These are phyloP conservation scores for Anseranas semipalmata DNA, from an alignment of 2,113 vertebrate species.

Conservation along the genomic window DNA sequence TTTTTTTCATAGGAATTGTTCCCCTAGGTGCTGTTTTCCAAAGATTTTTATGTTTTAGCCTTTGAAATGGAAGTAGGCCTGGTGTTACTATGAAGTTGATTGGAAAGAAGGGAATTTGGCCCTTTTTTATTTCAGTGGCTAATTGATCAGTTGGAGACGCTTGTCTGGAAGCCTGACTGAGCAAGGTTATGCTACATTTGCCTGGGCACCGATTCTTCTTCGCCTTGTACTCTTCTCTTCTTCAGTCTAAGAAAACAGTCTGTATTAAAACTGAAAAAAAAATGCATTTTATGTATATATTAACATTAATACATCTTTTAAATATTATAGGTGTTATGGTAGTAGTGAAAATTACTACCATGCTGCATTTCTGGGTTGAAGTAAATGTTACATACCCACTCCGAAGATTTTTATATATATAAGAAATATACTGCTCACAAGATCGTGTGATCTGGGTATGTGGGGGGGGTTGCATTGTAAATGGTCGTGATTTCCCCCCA, in stretches of 20 bases:
- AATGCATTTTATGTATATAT: neutral
- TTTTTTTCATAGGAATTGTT: neutral
- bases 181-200: neutral
- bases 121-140: neutral
- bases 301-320: neutral
- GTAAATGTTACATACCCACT: neutral
- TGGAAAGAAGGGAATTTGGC: neutral
- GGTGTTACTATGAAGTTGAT: neutral
- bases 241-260: neutral
- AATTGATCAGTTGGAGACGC: neutral
- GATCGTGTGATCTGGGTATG: neutral
- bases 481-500: neutral
- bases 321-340: neutral
- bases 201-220: neutral
- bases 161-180: neutral
- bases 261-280: neutral
- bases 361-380: neutral
- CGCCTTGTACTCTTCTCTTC: neutral
- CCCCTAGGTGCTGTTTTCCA: slow-evolving; percentile 2
- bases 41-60: neutral
- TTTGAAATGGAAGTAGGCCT: slow-evolving; percentile 1
- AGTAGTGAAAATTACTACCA: neutral
- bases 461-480: neutral
- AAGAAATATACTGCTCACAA: neutral
- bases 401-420: neutral